Evolutionary conservation across 1,140 invertebrate species (phyloP).

Genomic region (Cydia amplana): DNA sequence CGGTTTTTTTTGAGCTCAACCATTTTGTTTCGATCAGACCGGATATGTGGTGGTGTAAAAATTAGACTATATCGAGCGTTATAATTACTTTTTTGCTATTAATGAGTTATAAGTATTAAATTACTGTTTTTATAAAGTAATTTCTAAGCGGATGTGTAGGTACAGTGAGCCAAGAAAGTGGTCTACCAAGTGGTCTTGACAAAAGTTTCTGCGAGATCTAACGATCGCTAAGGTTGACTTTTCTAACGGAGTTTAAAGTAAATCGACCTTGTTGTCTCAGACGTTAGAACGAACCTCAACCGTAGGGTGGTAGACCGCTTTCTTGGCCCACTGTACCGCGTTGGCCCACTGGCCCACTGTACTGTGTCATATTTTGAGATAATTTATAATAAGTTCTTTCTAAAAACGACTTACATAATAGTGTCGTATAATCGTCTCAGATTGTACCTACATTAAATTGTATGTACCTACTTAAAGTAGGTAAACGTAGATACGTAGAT

Average conservation of each 20-base stretch:
- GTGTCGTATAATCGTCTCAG: not conserved
- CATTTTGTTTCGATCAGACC: constrained; percentile 46
- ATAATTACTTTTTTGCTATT: constrained; percentile 23
- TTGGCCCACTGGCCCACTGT: too few species aligned
- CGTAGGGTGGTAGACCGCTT: too few species aligned
- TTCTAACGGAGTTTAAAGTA: too few species aligned
- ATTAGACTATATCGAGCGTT: not conserved
- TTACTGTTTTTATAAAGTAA: not conserved
- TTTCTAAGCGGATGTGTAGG: constrained; percentile 21
- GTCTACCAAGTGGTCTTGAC: too few species aligned
- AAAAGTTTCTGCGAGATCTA: too few species aligned
- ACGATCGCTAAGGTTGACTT: too few species aligned
- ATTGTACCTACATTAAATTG: not conserved
- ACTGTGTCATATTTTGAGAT: constrained; percentile 35
- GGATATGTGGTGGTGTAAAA: not conserved
- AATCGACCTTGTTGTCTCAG: too few species aligned
- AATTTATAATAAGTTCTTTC: constrained; percentile 36
- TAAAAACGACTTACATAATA: not conserved
- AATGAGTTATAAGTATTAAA: not conserved
- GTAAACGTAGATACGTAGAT: constrained; percentile 16
- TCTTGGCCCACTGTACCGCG: too few species aligned
- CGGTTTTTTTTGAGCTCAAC: constrained; percentile 56
- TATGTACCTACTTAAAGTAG: too few species aligned
- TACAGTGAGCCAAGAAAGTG: too few species aligned
- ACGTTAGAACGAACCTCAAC: too few species aligned